Evolutionary conservation across 2,113 vertebrate genomes (phyloP).

Genomic region (Nesoenas mayeri): DNA sequence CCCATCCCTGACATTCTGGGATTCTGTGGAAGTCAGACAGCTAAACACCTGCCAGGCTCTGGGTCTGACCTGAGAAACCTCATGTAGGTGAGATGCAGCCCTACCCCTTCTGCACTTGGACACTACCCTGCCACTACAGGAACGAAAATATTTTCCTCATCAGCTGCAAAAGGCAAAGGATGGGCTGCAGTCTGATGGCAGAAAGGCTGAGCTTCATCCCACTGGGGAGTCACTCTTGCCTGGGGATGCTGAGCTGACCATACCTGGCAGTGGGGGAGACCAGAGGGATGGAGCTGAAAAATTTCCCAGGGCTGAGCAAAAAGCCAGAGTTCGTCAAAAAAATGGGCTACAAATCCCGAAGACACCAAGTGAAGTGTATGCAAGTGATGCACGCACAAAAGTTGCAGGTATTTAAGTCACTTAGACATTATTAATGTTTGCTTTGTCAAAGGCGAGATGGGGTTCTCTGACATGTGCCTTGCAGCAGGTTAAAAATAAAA

Average conservation of each 20-base stretch:
- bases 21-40: not conserved
- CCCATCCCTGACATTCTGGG: too few species aligned
- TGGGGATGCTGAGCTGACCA: accelerated
- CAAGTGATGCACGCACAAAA: not conserved
- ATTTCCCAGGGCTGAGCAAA: not conserved
- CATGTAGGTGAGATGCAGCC: not conserved
- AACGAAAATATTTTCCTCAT: not conserved
- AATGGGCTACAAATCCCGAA: not conserved
- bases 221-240: accelerated
- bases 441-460: not conserved
- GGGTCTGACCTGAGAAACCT: not conserved
- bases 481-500: slow-evolving; percentile 34
- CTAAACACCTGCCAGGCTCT: not conserved
- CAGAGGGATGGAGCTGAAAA: accelerated
- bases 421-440: not conserved
- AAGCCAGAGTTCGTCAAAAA: not conserved
- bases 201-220: not conserved
- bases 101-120: not conserved
- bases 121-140: accelerated
- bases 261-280: not conserved
- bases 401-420: not conserved
- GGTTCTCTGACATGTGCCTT: slow-evolving; percentile 21
- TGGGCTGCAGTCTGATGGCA: accelerated
- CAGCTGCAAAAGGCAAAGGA: not conserved
- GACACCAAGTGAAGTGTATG: not conserved